Evolutionary conservation across 2,113 vertebrate species (phyloP).

Genomic region (Nettapus auritus): DNA sequence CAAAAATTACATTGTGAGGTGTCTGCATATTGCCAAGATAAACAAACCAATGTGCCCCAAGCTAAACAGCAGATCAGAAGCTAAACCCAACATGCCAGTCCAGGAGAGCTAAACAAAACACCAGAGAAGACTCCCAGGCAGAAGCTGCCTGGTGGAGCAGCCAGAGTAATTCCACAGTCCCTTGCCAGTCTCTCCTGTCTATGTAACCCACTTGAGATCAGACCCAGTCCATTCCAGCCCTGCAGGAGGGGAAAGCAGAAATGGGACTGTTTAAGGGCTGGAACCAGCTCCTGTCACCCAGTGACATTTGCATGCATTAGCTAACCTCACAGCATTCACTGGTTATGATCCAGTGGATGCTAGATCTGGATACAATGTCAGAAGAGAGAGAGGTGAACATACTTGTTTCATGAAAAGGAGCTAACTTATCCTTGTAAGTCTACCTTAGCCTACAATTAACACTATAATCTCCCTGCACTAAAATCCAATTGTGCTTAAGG

Average conservation of each 20-base stretch:
- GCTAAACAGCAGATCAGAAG: background rate
- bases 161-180: background rate
- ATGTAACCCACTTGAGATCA: background rate
- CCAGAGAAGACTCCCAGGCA: background rate
- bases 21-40: background rate
- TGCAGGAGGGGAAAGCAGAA: background rate
- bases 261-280: background rate
- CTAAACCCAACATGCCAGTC: background rate
- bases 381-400: background rate
- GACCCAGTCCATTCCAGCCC: background rate
- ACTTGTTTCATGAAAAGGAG: fast-evolving
- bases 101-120: background rate
- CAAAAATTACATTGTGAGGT: background rate
- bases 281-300: background rate
- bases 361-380: background rate
- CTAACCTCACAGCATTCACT: background rate
- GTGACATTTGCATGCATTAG: background rate
- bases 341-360: background rate
- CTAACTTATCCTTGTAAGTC: background rate
- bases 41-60: background rate
- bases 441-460: background rate
- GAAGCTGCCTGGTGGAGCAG: background rate
- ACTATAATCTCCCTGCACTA: background rate
- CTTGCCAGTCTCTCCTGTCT: background rate
- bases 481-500: background rate